These are phyloP conservation scores for Nothoprocta perdicaria DNA, from an alignment of 2,113 vertebrate genomes.

Conservation along the genomic window DNA sequence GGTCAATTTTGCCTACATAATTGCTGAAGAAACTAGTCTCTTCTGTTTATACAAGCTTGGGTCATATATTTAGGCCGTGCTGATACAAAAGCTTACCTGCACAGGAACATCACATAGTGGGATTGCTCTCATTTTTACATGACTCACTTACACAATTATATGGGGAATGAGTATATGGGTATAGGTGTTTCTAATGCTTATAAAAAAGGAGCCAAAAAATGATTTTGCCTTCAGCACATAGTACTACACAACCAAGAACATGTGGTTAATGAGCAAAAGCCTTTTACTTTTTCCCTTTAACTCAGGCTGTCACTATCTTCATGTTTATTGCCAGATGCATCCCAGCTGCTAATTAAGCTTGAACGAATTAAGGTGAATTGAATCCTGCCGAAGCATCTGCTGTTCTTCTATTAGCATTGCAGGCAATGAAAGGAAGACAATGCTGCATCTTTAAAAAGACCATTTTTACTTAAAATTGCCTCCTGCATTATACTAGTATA, in stretches of 20 bases:
- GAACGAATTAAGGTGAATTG: slow-evolving; percentile 82
- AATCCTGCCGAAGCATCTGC: slow-evolving; percentile 77
- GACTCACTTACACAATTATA: background rate
- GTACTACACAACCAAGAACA: slow-evolving; percentile 46
- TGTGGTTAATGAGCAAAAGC: slow-evolving; percentile 72
- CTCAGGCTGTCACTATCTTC: slow-evolving; percentile 67
- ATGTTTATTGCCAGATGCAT: slow-evolving; percentile 76
- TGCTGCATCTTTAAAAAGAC: slow-evolving; percentile 55
- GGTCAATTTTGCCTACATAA: slow-evolving; percentile 62
- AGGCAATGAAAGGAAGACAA: slow-evolving; percentile 60
- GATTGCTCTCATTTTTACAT: background rate
- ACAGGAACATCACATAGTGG: background rate
- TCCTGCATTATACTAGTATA: background rate
- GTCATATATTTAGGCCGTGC: slow-evolving; percentile 42
- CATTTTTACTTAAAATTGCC: slow-evolving; percentile 52
- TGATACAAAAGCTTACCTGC: slow-evolving; percentile 12
- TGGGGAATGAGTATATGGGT: background rate
- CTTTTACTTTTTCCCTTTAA: slow-evolving; percentile 60
- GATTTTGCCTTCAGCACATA: slow-evolving; percentile 37
- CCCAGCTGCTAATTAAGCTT: slow-evolving; percentile 81
- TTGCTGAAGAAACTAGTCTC: slow-evolving; percentile 49
- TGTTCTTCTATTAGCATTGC: slow-evolving; percentile 63
- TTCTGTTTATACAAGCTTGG: slow-evolving; percentile 56
- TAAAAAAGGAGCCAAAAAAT: background rate
- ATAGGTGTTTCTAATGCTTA: background rate